Evolutionary conservation across 2,888 invertebrate species (phyloP), one percentile per base, ranked within the genome.

Genomic region (Pachycephus smyrnensis): DNA sequence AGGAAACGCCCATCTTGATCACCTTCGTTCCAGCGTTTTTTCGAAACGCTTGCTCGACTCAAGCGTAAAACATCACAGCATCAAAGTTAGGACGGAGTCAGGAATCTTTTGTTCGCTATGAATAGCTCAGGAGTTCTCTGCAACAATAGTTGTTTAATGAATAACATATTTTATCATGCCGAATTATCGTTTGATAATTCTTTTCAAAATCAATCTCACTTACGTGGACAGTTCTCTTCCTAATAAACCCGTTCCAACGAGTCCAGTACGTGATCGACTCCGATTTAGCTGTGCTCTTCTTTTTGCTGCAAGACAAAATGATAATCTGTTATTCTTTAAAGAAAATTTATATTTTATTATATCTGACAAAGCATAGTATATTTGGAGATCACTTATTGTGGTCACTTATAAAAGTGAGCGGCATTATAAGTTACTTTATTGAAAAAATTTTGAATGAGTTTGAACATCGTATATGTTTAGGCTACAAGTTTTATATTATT

Each of bases 281-380:
- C 98, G 93, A 87, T 97, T 97, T 84, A 98, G 92, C 92, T 98
- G 98, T 30, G 98, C 98, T 91, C 98, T 93, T 89, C 98, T 93
- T 92, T 98, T 98, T 90, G 98, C 98, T 97, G 92, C 33, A 92
- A 91, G 23, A 23, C 6, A 55, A 55, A 55, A 55, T 23, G 9
- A 55, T 55, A 55, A 55, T 23, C 23, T 23, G 55, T 55, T 55
- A 55, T 55, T 55, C 23, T 55, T 23, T 0, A 23, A 23, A 9
- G 55, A 23, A 55, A 55, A 23, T 9, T 23, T 23, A 55, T 23
- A 23, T 55, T 55, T 55, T 55, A 40, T 6, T 40, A 23, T 55
- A 55, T 55, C 23, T 55, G 9, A 23, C 9, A 23, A 55, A 55
- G 55, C 15, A 55, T 55, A 55, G 4, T 55, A 55, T 23, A 55